A percentile compares a stretch with the other conserved stretches of the same genome.
Evolutionary conservation across 2,797 vertebrate species (phyloP).

Genomic region (Molothrus aeneus): DNA sequence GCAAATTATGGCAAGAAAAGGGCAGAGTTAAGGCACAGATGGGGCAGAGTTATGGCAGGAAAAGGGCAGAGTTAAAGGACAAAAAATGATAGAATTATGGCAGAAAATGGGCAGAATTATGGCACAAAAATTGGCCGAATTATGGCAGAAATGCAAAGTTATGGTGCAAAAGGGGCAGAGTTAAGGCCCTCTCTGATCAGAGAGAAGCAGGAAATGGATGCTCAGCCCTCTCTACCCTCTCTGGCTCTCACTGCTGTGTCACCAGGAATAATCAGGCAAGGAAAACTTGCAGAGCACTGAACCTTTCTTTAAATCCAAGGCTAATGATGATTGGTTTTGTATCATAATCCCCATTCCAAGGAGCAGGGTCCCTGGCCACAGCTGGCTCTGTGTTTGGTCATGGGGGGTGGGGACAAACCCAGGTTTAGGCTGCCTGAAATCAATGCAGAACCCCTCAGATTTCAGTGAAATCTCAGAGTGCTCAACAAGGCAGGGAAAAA

Average conservation of each 20-base stretch:
- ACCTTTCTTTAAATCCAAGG: background rate
- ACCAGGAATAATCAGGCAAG: background rate
- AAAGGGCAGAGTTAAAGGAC: no score
- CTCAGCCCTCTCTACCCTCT: background rate
- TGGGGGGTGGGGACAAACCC: background rate
- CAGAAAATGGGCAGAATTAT: background rate
- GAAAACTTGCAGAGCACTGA: background rate
- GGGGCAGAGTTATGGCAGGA: accelerated
- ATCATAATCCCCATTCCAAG: background rate
- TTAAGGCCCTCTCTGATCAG: background rate
- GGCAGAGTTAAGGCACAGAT: background rate
- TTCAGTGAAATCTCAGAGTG: background rate
- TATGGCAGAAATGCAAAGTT: background rate
- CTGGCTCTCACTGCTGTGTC: accelerated
- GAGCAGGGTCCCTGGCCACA: background rate
- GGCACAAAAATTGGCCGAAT: background rate
- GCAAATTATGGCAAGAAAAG: background rate
- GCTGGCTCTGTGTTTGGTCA: background rate
- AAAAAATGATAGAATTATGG: background rate
- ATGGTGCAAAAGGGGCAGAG: background rate
- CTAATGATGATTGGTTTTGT: background rate
- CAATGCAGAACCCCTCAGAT: background rate
- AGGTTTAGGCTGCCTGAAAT: background rate
- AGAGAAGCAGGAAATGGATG: background rate
- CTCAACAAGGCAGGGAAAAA: background rate